Evolutionary conservation across 2,888 invertebrate genomes (phyloP).

Genomic region (Tillus elongatus): DNA sequence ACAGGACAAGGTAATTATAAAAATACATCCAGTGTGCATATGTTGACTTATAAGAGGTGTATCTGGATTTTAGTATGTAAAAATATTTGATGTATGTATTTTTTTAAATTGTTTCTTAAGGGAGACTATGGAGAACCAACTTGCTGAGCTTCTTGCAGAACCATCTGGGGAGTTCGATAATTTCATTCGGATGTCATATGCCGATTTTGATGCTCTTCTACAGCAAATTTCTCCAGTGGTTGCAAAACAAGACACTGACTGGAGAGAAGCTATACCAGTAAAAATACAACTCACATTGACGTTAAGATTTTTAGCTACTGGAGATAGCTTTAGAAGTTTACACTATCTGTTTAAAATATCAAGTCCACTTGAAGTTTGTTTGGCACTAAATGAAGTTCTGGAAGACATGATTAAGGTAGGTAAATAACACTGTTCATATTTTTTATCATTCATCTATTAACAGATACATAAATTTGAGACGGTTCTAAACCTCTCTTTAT

Average conservation of each 20-base stretch:
- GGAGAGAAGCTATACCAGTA: slow-evolving; percentile 15
- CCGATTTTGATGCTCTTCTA: slow-evolving; percentile 15
- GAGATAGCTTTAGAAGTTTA: slow-evolving; percentile 13
- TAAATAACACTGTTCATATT: background rate
- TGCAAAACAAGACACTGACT: slow-evolving; percentile 14
- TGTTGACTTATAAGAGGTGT: slow-evolving; percentile 1
- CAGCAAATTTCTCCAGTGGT: slow-evolving; percentile 15
- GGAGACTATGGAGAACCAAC: slow-evolving; percentile 5
- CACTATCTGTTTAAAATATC: slow-evolving; percentile 14
- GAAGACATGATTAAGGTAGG: slow-evolving; percentile 8
- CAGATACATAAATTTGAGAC: too few relatives aligned
- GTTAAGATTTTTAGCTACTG: slow-evolving; percentile 12
- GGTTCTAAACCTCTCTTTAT: too few relatives aligned
- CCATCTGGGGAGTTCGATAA: slow-evolving; percentile 15
- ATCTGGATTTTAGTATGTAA: background rate
- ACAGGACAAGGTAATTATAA: slow-evolving; percentile 9
- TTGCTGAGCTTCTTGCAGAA: slow-evolving; percentile 12
- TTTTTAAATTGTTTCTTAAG: slow-evolving; percentile 3
- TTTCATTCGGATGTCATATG: slow-evolving; percentile 13
- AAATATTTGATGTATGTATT: too few relatives aligned
- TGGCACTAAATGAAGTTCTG: slow-evolving; percentile 7
- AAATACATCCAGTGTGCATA: slow-evolving; percentile 4
- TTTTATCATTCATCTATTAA: too few relatives aligned
- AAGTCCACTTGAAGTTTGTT: slow-evolving; percentile 1
- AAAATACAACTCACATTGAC: slow-evolving; percentile 15